Base-by-base conservation (phyloP, 2,797 vertebrate genomes). In the Pampus argenteus region DNA sequence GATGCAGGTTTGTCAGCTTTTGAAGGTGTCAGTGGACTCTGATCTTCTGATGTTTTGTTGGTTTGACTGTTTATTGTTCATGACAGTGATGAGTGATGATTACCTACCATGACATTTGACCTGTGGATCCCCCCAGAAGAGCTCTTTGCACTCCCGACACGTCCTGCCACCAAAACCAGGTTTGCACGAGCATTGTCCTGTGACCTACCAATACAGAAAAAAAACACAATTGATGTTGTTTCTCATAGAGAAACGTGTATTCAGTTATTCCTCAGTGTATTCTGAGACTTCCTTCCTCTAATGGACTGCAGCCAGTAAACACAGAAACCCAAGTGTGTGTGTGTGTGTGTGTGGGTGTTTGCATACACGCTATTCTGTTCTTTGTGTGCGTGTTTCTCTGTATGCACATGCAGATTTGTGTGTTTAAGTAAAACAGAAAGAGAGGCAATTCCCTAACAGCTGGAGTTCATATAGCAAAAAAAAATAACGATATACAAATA, bases 81-180 rank as follows among this genome's bases (percentile, higher is more conserved):
- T 9, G 26, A 1, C 1, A 7, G 2, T 47, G 25, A 51, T n/a
- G 7, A 11, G n/a, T 22, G 18, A 18, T 2, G 50, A 31, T 18
- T 31, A 69, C 92, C 55, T 85, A 99, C 98, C 97, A 47, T 84
- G 86, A 90, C 98, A 99, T 83, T 96, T 95, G 74, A 96, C 86
- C 0, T 89, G 58, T 1, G 98, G 98, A 83, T 98, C 88, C 0
- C 98, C 98, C 98, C 98, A 99, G 93, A 97, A 99, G 49, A 96
- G 93, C 75, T 97, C 96, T 83, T 95, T 95, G 90, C 98, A 99
- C 84, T 99, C 96, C 4, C 86, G 94, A 90, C 98, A 99, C 0
- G 96, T 97, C 62, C 91, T 95, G 23, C 98, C 98, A 71, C 97
- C 97, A 0, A 99, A 99, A 6, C 97, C 97, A 0, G 96, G 93